Base-by-base conservation (phyloP, 2,797 vertebrate genomes). In the Halcyon smyrnensis region DNA sequence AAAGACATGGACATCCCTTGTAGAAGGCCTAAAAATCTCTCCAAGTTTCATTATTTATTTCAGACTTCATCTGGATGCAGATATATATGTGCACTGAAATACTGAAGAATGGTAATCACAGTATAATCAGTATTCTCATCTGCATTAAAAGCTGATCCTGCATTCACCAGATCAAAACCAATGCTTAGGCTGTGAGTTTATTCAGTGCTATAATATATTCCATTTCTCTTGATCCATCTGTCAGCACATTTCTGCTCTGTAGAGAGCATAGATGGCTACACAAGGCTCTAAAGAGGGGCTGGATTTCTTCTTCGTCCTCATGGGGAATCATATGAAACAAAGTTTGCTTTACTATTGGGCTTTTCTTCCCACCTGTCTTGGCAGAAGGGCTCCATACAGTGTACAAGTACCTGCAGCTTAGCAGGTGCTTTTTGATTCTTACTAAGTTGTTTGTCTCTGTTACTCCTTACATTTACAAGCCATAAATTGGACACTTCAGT, bases 111-210 rank as follows among this genome's bases (percentile, higher is more conserved):
- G 46, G 59, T 63, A 95, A 93, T 73, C 73, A 86, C 63, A 45
- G 90, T 14, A 50, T 89, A 94, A 92, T 94, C 87, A 91, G 92
- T 81, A 84, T 83, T 88, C 89, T 93, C 67, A 88, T 86, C 89
- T 92, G 91, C 77, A 82, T 96, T 93, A 91, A 88, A 74, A 90
- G 67, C 80, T 91, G 76, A 91, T 95, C 83, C 88, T 68, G 67
- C 69, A 93, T 93, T 90, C 73, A 87, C 84, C 39, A 84, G 79
- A 90, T 76, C 89, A 93, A 91, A 73, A 43, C 60, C 30, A 84
- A 0, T 36, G 37, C 83, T 78, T 78, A 76, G 83, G 19, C 73
- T 1, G 0, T 20, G 41, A 93, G 77, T 63, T 89, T 86, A 78
- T 82, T 79, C 81, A 76, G 75, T 0, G 0, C 65, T 75, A 4